Base-by-base conservation (phyloP, 2,888 invertebrate genomes). In the Microplitis manilae region DNA sequence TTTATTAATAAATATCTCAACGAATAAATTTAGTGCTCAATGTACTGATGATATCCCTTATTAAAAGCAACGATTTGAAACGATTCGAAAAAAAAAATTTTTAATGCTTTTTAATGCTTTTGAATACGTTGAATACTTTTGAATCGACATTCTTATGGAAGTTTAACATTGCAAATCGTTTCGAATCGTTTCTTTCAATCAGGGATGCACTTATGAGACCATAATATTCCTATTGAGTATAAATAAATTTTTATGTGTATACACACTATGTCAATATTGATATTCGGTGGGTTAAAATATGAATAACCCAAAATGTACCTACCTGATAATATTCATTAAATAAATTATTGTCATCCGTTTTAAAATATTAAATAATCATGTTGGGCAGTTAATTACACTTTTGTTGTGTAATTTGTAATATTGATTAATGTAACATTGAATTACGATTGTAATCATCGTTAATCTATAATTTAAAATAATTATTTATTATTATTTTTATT, bases 341-440 rank as follows among this genome's bases (percentile, higher is more conserved):
- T 50, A 30, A 30, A 68, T 76, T 73, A 64, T 72, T 65, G 75
- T 79, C 71, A 76, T 75, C 79, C 71, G 62, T 73, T 77, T 50
- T 13, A 50, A 50, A 68, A 76, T 75, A 82, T 79, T 81, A 78
- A 79, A 76, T 78, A 78, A 77, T 82, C 69, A 79, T 73, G 71
- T 77, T 77, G 80, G 82, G 82, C 82, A 82, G 82, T 82, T 82
- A 79, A 78, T 78, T 73, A 78, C 64, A 64, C 61, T 40, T 9
- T 75, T 76, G 60, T 65, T 76, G 68, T 73, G 73, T 68, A 59
- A 67, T 68, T 15, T 76, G 75, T 61, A 59, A 13, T 75, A 62
- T 78, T 82, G 73, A 80, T 82, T 80, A 79, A 71, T 79, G 81
- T 60, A 82, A 69, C 77, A 82, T 76, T 64, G 81, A 72, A 73